Base-by-base conservation (phyloP, 2,797 vertebrate species). In the Danio aesculapii region DNA sequence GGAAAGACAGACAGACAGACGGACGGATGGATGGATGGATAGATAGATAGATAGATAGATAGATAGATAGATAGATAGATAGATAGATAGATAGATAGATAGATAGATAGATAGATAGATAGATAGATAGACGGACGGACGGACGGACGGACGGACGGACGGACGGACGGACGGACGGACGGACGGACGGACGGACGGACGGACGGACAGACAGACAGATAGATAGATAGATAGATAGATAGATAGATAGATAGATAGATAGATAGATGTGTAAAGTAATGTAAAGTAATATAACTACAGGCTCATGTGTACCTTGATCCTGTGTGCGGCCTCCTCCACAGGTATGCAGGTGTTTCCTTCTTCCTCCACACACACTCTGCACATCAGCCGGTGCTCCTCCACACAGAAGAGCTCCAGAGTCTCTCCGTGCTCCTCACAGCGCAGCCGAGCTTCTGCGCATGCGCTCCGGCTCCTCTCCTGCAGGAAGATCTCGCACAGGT, bases 401-500 rank as follows among this genome's bases (percentile, higher is more conserved):
- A 69, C 6, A 19, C 86, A 87, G 66, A 84, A 85, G 53, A 72
- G 70, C 19, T 70, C 17, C 1, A 85, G 43, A 46, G 84, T 85
- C 55, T 68, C 75, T 8, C 62, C 73, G 6, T 87, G 86, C 6
- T 5, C 43, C 6, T n/a, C 4, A 9, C 86, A 87, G 2, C 75
- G 6, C 0, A 82, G 1, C 79, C 84, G 72, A 0, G 49, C 52
- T 19, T 16, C 75, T 10, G 7, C 61, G 30, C 71, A 81, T 4
- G 39, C 21, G 7, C 11, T n/a, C 21, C 10, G 47, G 46, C 17
- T 46, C 14, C 47, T 55, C 55, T 78, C 80, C 55, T 66, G 66
- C 5, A 50, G 7, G 6, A 84, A 74, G 8, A 73, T 59, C 67
- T 87, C 84, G 5, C 82, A 85, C 80, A 87, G 82, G 70, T 86